phyloP scores from a whole-genome alignment of 2,797 vertebrate species.

The Scolopax rusticola region DNA sequence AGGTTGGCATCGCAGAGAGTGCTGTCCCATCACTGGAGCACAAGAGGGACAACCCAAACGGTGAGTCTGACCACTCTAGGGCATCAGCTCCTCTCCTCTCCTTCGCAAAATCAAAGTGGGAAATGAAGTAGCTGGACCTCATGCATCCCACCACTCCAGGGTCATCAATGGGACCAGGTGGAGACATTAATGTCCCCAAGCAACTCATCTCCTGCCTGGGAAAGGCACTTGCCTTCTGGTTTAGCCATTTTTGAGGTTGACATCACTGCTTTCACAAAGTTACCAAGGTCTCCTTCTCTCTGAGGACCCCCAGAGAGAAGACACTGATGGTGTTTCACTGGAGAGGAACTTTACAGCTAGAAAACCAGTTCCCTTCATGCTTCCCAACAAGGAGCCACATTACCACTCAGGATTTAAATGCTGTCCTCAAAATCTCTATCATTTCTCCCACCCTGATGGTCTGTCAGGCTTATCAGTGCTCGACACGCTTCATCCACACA shows the following conservation, averaged over 20 bases:
- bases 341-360: background rate
- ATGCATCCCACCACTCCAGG: background rate
- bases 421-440: background rate
- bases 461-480: background rate
- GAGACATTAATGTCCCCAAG: conserved; percentile 25
- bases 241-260: conserved; percentile 59
- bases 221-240: conserved; percentile 48
- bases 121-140: background rate
- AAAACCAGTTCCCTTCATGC: background rate
- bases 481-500: background rate
- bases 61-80: background rate
- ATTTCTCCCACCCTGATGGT: background rate
- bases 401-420: background rate
- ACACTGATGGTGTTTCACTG: background rate
- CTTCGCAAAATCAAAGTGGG: background rate
- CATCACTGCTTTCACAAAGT: conserved; percentile 24
- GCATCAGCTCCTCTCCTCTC: background rate
- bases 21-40: background rate
- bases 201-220: background rate
- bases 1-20: background rate
- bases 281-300: background rate
- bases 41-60: background rate
- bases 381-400: background rate
- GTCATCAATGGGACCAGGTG: background rate
- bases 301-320: conserved; percentile 5